Base-by-base conservation (phyloP, 2,113 vertebrate species). In the Merops nubicus region DNA sequence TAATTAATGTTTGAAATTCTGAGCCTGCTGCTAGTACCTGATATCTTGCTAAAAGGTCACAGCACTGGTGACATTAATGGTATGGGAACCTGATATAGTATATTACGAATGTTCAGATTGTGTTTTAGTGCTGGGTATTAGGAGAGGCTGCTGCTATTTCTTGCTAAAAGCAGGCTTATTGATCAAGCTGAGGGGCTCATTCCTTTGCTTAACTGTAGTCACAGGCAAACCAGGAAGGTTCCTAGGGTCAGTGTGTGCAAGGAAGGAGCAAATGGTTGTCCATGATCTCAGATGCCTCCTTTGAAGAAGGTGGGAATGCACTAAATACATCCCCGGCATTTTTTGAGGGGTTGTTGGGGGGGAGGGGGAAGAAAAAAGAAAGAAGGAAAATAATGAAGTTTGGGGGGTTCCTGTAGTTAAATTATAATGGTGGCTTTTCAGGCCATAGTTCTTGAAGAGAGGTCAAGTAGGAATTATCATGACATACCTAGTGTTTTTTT, bases 1-100 rank as follows among this genome's bases (percentile, higher is more conserved):
- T 97, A 97, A 97, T 97, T 97, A 96, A 97, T 94, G 81, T 95
- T 91, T 89, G 72, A 62, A 77, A 68, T 86, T 72, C 91, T 87
- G 65, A 95, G 62, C 88, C 89, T 94, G 86, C 78, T 96, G 92
- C 88, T 91, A 65, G 77, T 34, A 43, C 75, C 95, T 93, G 92
- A 93, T 95, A 95, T 82, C 89, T 94, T 77, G 53, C 91, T 89
- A 64, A 97, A 96, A 97, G 95, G 95, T 96, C 95, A 92, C 59
- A 84, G 60, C 91, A 84, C 47, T 78, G 43, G 67, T 90, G 81
- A 59, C 77, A 63, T 89, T 96, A 93, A 87, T 34, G n/a, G 86
- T 79, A 85, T 85, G 76, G 92, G 91, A 95, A 70, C 22, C 60
- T 72, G 95, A 95, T 91, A 82, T 1, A 75, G 57, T 59, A 96